Evolutionary conservation across 1,140 invertebrate genomes (phyloP), one percentile per base, ranked within the genome.

Genomic region (Caenorhabditis latens): DNA sequence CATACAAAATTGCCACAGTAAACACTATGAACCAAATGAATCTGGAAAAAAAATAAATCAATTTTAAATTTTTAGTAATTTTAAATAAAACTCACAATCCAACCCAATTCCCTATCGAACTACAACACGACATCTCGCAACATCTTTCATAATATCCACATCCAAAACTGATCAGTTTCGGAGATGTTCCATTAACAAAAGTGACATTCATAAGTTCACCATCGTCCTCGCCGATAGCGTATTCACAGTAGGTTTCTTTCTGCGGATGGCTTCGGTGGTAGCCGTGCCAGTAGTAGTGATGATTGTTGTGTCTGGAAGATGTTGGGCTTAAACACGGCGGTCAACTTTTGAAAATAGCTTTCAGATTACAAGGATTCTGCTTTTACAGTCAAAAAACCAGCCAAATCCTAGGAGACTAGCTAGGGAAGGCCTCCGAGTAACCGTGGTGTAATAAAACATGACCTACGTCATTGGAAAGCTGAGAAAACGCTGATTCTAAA

Each of bases 21-120:
- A 58, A 7, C 6, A 58, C 57, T 7, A 58, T 8, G n/a, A 3
- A 19, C 57, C 57, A 58, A 8, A 63, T 19, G 4, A 14, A 13
- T 63, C 61, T 63, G 61, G n/a, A n/a, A n/a, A n/a, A n/a, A n/a
- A n/a, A n/a, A n/a, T n/a, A n/a, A n/a, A n/a, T n/a, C n/a, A n/a
- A n/a, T n/a, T n/a, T n/a, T n/a, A n/a, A n/a, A n/a, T n/a, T n/a
- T n/a, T n/a, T n/a, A n/a, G n/a, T n/a, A n/a, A n/a, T n/a, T n/a
- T n/a, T n/a, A n/a, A 63, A 58, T 14, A 53, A 19, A 58, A 63
- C 61, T 63, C 32, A 63, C 61, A 63, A 6, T 63, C 61, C 61
- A 8, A 63, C 21, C 61, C 61, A 63, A 24, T 63, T 24, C 0
- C 61, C 61, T 9, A 32, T 32, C 9, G 21, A 6, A 63, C 32